These are phyloP conservation scores for Talpa occidentalis DNA, from an alignment of 2,113 vertebrate genomes.

Conservation along the genomic window DNA sequence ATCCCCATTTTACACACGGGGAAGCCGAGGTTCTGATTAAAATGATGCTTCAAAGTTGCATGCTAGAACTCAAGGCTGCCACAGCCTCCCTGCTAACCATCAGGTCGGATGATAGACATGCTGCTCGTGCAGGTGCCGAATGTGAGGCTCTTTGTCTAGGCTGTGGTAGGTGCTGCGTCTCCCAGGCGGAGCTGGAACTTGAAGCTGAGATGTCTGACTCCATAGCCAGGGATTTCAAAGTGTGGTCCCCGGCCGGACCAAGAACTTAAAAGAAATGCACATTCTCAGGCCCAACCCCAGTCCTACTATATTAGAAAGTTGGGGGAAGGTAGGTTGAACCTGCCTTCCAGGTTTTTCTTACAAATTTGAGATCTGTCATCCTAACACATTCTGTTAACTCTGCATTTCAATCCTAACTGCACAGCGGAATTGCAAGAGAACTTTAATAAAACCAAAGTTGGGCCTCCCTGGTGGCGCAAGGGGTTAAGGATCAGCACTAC, in stretches of 20 bases:
- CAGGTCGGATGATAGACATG: accelerated
- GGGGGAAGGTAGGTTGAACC: background rate
- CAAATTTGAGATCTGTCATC: background rate
- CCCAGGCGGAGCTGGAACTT: background rate
- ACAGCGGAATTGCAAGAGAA: background rate
- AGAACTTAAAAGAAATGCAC: background rate
- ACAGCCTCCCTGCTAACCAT: background rate
- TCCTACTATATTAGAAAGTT: background rate
- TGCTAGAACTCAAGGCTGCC: background rate
- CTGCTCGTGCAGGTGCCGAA: too few relatives aligned
- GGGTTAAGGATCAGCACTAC: too few relatives aligned
- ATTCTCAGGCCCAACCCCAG: background rate
- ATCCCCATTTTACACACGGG: background rate
- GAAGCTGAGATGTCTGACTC: background rate
- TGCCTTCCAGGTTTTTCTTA: background rate
- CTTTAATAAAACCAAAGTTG: background rate
- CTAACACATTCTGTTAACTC: background rate
- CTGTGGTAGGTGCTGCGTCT: background rate
- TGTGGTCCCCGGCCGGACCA: background rate
- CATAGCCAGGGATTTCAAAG: background rate
- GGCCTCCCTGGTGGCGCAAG: too few relatives aligned
- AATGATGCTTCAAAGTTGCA: background rate
- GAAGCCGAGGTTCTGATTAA: background rate
- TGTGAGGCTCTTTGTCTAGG: background rate
- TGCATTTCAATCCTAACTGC: background rate